Evolutionary conservation across 2,113 vertebrate genomes (phyloP), one percentile per base, ranked within the genome.

Genomic region (Zosterops pallidus): DNA sequence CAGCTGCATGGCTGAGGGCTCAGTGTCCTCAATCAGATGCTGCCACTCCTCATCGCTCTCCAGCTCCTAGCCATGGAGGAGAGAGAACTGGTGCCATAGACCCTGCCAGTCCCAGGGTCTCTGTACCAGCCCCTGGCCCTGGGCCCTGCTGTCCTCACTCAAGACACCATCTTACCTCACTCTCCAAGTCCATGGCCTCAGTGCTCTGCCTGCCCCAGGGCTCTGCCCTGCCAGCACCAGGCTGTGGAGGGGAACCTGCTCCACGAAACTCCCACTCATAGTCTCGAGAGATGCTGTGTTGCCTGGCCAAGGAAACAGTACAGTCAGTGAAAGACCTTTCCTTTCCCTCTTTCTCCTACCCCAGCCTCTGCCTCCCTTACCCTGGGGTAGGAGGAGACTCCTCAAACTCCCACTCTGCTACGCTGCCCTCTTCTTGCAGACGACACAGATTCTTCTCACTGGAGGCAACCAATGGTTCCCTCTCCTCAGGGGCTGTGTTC

Each of bases 41-140:
- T 98, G 97, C 99, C 99, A 99, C 56, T 98, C 98, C 14, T 98
- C 98, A 67, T 99, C 98, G 1, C 97, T 98, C 89, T 98, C 98
- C 83, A 94, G 70, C 57, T 98, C 97, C 98, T 99, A 82, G 37
- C 11, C 83, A 83, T 1, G 0, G 33, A 65, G 21, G 26, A 72
- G 62, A 78, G 13, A 80, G 21, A 11, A 11, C 57, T 67, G 29
- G 7, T 90, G 29, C 17, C 44, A 88, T 26, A 77, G 50, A 57
- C 6, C 21, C 24, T 55, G 39, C 26, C 55, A 67, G 52, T 49
- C 9, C 19, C 56, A 74, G 37, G 41, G 50, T 59, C 35, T 62
- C 68, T 41, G 18, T 44, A 70, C 11, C 22, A 77, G 52, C 6
- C 26, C 22, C 12, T 41, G 64, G 50, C 4, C 74, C 41, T 29